These are phyloP conservation scores for Ylistrum balloti DNA, from an alignment of 1,140 invertebrate genomes.

Conservation along the genomic window DNA sequence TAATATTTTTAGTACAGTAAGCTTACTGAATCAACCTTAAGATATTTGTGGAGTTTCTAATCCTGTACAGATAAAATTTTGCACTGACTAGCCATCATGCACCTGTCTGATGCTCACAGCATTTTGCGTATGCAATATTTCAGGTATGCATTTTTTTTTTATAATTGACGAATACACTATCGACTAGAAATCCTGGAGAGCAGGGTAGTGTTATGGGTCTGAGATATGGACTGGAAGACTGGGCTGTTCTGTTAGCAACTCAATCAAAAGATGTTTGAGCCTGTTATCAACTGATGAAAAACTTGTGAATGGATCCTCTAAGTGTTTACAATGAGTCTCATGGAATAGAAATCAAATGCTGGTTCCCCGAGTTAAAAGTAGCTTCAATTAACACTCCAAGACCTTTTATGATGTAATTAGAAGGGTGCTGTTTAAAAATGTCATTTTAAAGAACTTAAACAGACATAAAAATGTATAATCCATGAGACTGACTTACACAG, in stretches of 20 bases:
- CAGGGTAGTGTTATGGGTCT: neutral
- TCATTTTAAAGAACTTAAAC: too few species aligned
- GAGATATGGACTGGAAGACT: neutral
- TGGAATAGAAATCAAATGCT: conserved; percentile 4
- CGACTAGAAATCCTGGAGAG: neutral
- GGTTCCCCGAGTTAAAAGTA: neutral
- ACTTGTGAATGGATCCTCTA: neutral
- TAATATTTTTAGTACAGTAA: neutral
- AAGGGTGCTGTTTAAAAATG: neutral
- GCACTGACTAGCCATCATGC: neutral
- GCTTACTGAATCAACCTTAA: neutral
- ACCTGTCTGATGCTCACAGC: conserved; percentile 9
- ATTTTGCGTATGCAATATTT: neutral
- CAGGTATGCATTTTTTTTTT: conserved; percentile 8
- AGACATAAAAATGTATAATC: too few species aligned
- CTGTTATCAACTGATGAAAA: neutral
- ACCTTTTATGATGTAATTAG: neutral
- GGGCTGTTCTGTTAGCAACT: neutral
- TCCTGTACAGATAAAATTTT: neutral
- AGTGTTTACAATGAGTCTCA: neutral
- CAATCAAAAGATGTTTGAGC: conserved; percentile 24
- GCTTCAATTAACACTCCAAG: neutral
- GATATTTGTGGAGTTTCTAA: conserved; percentile 1
- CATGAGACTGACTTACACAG: too few species aligned
- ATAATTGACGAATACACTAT: neutral